phyloP scores from a whole-genome alignment of 2,888 invertebrate genomes.

The Eueremaeus valkanovi region DNA sequence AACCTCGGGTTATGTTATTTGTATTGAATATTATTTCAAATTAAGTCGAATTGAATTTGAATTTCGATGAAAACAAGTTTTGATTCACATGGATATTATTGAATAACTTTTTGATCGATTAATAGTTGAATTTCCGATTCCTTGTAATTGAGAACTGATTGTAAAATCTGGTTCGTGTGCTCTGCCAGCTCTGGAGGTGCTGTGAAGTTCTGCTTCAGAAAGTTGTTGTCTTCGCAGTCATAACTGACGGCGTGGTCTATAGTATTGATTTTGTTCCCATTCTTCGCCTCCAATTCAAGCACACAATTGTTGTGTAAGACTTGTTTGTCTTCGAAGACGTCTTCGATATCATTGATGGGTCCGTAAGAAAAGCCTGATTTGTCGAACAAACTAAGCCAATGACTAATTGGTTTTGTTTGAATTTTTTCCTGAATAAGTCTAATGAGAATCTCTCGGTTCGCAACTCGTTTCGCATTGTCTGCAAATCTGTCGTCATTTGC shows the following conservation, averaged over 20 bases:
- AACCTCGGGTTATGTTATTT: neutral
- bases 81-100: slow-evolving; percentile 47
- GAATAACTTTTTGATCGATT: slow-evolving; percentile 55
- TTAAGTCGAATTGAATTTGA: neutral
- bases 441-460: slow-evolving; percentile 67
- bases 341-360: slow-evolving; percentile 77
- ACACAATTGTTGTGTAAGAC: slow-evolving; percentile 58
- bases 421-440: slow-evolving; percentile 51
- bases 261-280: slow-evolving; percentile 63
- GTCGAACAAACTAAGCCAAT: slow-evolving; percentile 71
- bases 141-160: slow-evolving; percentile 48
- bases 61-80: neutral
- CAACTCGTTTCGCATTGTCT: slow-evolving; percentile 70
- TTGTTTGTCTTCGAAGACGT: slow-evolving; percentile 85
- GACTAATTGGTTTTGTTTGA: slow-evolving; percentile 63
- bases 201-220: neutral
- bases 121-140: slow-evolving; percentile 41
- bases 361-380: slow-evolving; percentile 78
- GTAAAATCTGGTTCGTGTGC: slow-evolving; percentile 74
- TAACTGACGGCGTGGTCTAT: slow-evolving; percentile 77
- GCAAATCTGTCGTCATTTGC: slow-evolving; percentile 62
- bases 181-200: slow-evolving; percentile 82
- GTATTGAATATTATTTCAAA: neutral
- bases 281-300: slow-evolving; percentile 59
- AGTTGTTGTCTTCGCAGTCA: slow-evolving; percentile 57